A percentile compares a stretch with the other conserved stretches of the same genome.
Conservation (phyloP, 2,888 invertebrate species). For the Octonoba sinensis region DNA sequence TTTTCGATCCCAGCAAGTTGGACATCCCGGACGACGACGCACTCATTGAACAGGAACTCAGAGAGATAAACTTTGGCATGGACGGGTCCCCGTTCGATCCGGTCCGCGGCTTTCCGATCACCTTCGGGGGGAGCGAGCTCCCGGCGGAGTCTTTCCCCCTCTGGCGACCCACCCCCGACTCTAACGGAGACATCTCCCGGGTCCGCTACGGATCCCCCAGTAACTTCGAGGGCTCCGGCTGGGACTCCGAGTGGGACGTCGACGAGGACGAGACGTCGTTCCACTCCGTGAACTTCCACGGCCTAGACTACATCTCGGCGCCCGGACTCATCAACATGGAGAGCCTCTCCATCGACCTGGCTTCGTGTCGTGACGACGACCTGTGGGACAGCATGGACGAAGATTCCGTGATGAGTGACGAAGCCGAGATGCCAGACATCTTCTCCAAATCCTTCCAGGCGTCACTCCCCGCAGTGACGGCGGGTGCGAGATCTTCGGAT, state of each 20-base stretch:
- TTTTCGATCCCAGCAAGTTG: constrained; percentile 66
- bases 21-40: constrained; percentile 61
- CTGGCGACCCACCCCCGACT: constrained; percentile 44
- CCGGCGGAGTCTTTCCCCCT: constrained; percentile 17
- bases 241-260: constrained; percentile 66
- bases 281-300: constrained; percentile 61
- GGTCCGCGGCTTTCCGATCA: constrained; percentile 7
- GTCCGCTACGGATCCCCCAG: constrained; percentile 68
- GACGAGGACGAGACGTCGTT: constrained; percentile 51
- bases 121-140: constrained; percentile 13
- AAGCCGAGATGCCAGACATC: constrained; percentile 3
- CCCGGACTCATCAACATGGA: constrained; percentile 67
- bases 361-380: constrained; percentile 66
- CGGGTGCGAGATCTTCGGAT: constrained; percentile 6
- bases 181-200: constrained; percentile 9
- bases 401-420: constrained; percentile 62
- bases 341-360: constrained; percentile 67
- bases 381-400: constrained; percentile 66
- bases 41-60: constrained; percentile 47
- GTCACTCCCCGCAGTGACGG: constrained; percentile 15
- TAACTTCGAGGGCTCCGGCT: constrained; percentile 68
- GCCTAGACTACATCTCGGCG: constrained; percentile 66
- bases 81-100: constrained; percentile 23
- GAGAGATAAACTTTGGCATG: constrained; percentile 38
- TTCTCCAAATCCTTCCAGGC: background rate